These are phyloP conservation scores for Hofmannophila pseudospretella DNA, from an alignment of 2,888 invertebrate genomes.

Conservation along the genomic window DNA sequence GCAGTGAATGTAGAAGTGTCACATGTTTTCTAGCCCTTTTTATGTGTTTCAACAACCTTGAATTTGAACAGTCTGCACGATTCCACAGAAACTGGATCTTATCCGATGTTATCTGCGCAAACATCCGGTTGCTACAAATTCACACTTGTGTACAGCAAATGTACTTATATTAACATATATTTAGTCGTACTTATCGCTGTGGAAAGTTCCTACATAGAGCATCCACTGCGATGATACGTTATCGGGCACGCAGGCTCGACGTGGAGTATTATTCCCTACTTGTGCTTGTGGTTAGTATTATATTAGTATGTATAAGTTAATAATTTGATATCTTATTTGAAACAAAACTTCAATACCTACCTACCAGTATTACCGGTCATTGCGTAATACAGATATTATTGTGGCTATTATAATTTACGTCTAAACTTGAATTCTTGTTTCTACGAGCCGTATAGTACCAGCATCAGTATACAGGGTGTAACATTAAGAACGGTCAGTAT, in stretches of 20 bases:
- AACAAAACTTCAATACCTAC: too few species aligned
- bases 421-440: too few species aligned
- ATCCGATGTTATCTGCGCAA: background rate
- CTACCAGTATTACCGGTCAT: too few species aligned
- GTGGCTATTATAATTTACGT: too few species aligned
- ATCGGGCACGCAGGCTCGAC: constrained; percentile 39
- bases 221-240: constrained; percentile 34
- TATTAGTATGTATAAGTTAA: background rate
- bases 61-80: background rate
- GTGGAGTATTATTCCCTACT: constrained; percentile 8
- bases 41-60: too few species aligned
- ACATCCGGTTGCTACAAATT: constrained; percentile 36
- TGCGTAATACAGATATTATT: too few species aligned
- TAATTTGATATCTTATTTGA: background rate
- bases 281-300: background rate
- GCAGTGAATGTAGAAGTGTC: too few species aligned
- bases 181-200: constrained; percentile 35
- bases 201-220: constrained; percentile 42
- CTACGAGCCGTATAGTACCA: too few species aligned
- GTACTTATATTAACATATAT: constrained; percentile 17
- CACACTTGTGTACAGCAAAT: constrained; percentile 21
- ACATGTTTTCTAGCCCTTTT: too few species aligned
- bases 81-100: background rate
- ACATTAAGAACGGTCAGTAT: too few species aligned
- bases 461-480: too few species aligned